A percentile compares a stretch with the other conserved stretches of the same genome.
phyloP scores from a whole-genome alignment of 1,140 invertebrate species.

The Cherax destructor region DNA sequence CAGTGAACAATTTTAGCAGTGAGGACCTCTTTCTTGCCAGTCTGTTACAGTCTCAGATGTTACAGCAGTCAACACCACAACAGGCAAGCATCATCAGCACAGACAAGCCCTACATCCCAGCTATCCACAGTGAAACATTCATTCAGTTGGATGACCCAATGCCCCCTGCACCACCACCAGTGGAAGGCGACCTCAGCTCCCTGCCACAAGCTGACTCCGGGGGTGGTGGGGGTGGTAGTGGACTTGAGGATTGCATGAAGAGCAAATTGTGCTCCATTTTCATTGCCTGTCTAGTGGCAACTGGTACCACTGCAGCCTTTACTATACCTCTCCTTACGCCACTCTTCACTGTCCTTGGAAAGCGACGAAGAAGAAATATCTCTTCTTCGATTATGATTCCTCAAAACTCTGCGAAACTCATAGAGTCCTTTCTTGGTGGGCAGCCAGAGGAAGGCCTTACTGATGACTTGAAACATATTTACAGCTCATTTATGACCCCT shows the following conservation, averaged over 20 bases:
- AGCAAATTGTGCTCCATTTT: conserved; percentile 19
- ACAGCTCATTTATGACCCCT: not conserved
- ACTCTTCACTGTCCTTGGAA: conserved; percentile 16
- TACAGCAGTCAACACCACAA: not conserved
- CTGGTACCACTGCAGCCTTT: conserved; percentile 4
- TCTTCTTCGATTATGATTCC: not conserved
- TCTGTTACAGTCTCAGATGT: not conserved
- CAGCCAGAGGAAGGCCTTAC: not conserved
- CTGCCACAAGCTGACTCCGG: not conserved
- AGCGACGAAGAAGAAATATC: not conserved
- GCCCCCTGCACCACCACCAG: not conserved
- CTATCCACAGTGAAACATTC: conserved; percentile 4
- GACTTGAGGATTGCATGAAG: conserved; percentile 4
- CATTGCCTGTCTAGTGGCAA: not conserved
- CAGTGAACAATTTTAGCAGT: not conserved
- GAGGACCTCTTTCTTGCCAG: conserved; percentile 19
- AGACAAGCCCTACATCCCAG: conserved; percentile 4
- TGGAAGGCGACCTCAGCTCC: not conserved
- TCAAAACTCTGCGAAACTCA: not conserved
- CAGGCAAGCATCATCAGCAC: not conserved
- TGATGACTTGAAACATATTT: not conserved
- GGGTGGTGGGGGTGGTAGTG: not conserved
- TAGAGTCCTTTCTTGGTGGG: not conserved
- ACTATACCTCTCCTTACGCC: conserved; percentile 21
- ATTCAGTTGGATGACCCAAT: not conserved